Conservation (phyloP, 2,113 vertebrate genomes). For the Hassar affinis region DNA sequence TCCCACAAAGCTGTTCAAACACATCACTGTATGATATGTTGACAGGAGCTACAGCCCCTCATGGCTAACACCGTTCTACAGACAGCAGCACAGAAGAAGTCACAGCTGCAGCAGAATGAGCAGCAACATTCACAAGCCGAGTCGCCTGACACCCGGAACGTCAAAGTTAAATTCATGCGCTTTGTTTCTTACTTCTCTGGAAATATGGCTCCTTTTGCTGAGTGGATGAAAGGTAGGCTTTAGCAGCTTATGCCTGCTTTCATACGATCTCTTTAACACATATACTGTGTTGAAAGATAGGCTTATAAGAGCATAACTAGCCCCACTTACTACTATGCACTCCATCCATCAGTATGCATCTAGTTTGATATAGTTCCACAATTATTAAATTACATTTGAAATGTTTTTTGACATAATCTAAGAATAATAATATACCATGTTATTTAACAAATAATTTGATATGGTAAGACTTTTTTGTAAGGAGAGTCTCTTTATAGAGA, state of each 20-base stretch:
- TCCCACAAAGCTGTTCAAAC: neutral
- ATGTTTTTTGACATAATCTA: no score
- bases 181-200: conserved; percentile 69
- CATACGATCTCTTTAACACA: neutral
- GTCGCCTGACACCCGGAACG: conserved; percentile 10
- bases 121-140: neutral
- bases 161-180: conserved; percentile 54
- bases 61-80: conserved; percentile 56
- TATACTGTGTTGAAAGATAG: neutral
- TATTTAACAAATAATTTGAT: no score
- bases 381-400: no score
- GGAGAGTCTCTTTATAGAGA: no score
- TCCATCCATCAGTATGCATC: neutral
- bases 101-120: conserved; percentile 10
- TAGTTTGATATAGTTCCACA: neutral
- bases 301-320: neutral
- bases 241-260: neutral
- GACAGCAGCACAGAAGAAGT: conserved; percentile 8
- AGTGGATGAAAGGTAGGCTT: conserved; percentile 75
- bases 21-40: neutral
- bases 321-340: neutral
- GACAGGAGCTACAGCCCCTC: conserved; percentile 68
- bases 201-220: conserved; percentile 70
- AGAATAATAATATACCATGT: no score
- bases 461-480: no score